Evolutionary conservation across 1,140 invertebrate species (phyloP).

Genomic region (Drosophila lowei): DNA sequence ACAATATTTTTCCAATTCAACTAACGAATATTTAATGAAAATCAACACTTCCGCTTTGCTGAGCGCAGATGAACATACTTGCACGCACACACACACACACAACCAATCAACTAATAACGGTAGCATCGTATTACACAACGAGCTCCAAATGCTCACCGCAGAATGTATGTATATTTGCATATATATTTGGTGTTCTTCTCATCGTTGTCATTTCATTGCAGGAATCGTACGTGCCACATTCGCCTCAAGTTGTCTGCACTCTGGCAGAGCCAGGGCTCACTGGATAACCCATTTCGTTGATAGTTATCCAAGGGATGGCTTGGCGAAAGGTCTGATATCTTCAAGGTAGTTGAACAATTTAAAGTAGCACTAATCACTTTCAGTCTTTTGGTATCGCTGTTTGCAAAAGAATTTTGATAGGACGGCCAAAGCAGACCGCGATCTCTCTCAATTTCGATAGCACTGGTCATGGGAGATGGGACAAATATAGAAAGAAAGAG

Average conservation of each 20-base stretch:
- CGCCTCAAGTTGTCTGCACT: slow-evolving; percentile 19
- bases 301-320: slow-evolving; percentile 4
- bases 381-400: no score
- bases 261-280: slow-evolving; percentile 1
- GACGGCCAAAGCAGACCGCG: no score
- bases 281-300: neutral
- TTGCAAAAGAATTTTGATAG: no score
- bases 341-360: neutral
- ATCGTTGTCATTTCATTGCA: slow-evolving; percentile 58
- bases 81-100: slow-evolving; percentile 4
- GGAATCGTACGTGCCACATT: slow-evolving; percentile 67
- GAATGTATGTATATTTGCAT: slow-evolving; percentile 71
- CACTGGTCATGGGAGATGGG: no score
- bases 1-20: slow-evolving; percentile 70
- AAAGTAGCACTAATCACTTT: no score
- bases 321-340: neutral
- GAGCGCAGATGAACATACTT: slow-evolving; percentile 14
- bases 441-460: no score
- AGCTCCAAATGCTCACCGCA: slow-evolving; percentile 75
- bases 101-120: slow-evolving; percentile 46
- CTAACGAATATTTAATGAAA: slow-evolving; percentile 60
- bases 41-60: slow-evolving; percentile 60
- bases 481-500: no score
- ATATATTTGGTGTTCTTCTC: slow-evolving; percentile 65
- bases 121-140: slow-evolving; percentile 52